Evolutionary conservation across 2,797 vertebrate species (phyloP).

Genomic region (Acanthurus tractus): DNA sequence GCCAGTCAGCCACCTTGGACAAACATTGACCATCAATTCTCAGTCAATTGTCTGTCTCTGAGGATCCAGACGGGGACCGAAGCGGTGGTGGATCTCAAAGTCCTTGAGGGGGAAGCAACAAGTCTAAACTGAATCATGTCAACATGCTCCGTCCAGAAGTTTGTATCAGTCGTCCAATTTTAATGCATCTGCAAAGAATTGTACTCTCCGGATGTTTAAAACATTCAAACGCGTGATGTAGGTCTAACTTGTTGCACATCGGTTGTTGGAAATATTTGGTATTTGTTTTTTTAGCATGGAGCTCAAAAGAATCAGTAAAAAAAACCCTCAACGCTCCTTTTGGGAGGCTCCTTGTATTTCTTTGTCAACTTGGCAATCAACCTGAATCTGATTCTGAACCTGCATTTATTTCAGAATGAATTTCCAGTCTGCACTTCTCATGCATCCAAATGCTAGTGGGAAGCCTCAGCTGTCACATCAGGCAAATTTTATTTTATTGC

Average conservation of each 20-base stretch:
- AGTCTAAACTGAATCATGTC: background rate
- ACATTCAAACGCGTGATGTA: background rate
- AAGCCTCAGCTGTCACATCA: slow-evolving; percentile 13
- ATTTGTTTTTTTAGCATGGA: slow-evolving; percentile 21
- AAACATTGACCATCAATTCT: slow-evolving; percentile 90
- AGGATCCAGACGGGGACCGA: slow-evolving; percentile 36
- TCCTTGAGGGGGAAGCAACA: slow-evolving; percentile 34
- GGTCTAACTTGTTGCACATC: slow-evolving; percentile 37
- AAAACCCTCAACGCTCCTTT: slow-evolving; percentile 26
- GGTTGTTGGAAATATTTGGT: slow-evolving; percentile 4
- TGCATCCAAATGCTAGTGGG: slow-evolving; percentile 28
- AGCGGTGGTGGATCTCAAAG: slow-evolving; percentile 46
- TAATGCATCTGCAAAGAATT: background rate
- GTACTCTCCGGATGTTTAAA: background rate
- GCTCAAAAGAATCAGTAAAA: slow-evolving; percentile 25
- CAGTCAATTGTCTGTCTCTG: slow-evolving; percentile 75
- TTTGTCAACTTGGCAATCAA: background rate
- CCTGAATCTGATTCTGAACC: background rate
- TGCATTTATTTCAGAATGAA: slow-evolving; percentile 20
- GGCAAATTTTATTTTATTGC: slow-evolving; percentile 29
- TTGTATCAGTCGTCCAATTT: background rate
- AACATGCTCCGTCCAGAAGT: background rate
- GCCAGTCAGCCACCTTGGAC: slow-evolving; percentile 87
- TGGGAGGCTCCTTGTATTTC: slow-evolving; percentile 4
- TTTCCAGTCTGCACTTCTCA: slow-evolving; percentile 22